Evolutionary conservation across 2,797 vertebrate species (phyloP).

Genomic region (Naso thynnoides): DNA sequence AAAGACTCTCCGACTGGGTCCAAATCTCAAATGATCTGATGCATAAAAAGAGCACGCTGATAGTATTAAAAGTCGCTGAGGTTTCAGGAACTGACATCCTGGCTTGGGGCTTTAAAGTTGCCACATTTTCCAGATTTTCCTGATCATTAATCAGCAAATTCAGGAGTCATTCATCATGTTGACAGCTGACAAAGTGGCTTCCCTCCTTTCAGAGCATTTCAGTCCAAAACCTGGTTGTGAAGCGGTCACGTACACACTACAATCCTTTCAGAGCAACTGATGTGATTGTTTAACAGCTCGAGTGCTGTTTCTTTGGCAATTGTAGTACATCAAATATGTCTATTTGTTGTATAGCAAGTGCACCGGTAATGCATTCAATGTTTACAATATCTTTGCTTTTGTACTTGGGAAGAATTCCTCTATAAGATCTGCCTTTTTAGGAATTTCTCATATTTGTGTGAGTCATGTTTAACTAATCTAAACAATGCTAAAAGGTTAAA

Average conservation of each 20-base stretch:
- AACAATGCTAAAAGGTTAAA: not conserved
- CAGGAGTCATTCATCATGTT: slow-evolving; percentile 58
- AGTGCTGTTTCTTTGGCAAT: not conserved
- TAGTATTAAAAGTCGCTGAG: slow-evolving; percentile 31
- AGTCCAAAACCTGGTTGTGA: slow-evolving; percentile 5
- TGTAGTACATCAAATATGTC: not conserved
- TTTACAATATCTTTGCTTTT: not conserved
- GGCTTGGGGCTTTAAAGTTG: slow-evolving; percentile 26
- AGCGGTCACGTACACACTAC: not conserved
- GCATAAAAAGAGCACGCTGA: slow-evolving; percentile 8
- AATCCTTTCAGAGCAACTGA: not conserved
- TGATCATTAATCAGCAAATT: slow-evolving; percentile 59
- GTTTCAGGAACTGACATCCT: slow-evolving; percentile 43
- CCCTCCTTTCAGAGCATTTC: slow-evolving; percentile 14
- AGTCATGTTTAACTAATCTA: not conserved
- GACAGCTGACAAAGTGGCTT: slow-evolving; percentile 47
- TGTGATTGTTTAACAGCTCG: not conserved
- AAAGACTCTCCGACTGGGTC: not conserved
- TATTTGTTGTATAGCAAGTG: not conserved
- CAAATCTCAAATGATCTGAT: slow-evolving; percentile 11
- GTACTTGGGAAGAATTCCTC: not conserved
- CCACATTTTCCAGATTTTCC: slow-evolving; percentile 50
- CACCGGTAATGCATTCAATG: too few relatives aligned
- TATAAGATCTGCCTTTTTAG: not conserved
- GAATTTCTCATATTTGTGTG: not conserved